Evolutionary conservation across 2,797 vertebrate genomes (phyloP).

Genomic region (Darevskia nairensis): DNA sequence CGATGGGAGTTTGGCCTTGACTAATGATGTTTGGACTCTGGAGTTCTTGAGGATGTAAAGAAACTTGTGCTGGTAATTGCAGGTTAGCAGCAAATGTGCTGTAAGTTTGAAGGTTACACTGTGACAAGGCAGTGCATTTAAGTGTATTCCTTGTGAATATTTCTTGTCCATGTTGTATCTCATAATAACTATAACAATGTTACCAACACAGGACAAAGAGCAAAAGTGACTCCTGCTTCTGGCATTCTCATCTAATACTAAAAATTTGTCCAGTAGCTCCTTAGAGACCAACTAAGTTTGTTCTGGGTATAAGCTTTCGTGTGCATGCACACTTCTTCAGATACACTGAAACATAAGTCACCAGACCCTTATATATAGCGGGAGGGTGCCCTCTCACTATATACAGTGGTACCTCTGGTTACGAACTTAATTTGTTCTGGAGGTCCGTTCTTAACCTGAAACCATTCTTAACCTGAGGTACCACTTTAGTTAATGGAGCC

Average conservation of each 20-base stretch:
- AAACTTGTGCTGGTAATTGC: background rate
- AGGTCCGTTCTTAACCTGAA: too few species aligned
- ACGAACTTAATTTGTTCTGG: too few species aligned
- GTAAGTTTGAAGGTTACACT: background rate
- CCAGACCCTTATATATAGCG: too few species aligned
- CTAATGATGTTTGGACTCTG: fast-evolving
- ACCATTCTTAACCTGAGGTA: too few species aligned
- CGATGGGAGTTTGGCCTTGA: background rate
- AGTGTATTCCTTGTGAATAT: background rate
- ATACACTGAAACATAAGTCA: too few species aligned
- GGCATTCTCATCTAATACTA: background rate
- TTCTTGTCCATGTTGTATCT: background rate
- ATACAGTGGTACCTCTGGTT: too few species aligned
- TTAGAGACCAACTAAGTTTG: too few species aligned
- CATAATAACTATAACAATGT: background rate
- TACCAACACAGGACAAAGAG: background rate
- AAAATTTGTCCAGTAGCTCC: too few species aligned
- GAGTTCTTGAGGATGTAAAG: background rate
- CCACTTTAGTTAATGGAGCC: too few species aligned
- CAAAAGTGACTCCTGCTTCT: background rate
- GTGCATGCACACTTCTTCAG: too few species aligned
- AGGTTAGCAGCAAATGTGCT: background rate
- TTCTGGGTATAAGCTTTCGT: too few species aligned
- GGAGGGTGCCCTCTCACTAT: too few species aligned
- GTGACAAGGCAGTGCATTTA: background rate